phyloP scores from a whole-genome alignment of 2,113 vertebrate species.

The Sinocyclocheilus rhinocerous region DNA sequence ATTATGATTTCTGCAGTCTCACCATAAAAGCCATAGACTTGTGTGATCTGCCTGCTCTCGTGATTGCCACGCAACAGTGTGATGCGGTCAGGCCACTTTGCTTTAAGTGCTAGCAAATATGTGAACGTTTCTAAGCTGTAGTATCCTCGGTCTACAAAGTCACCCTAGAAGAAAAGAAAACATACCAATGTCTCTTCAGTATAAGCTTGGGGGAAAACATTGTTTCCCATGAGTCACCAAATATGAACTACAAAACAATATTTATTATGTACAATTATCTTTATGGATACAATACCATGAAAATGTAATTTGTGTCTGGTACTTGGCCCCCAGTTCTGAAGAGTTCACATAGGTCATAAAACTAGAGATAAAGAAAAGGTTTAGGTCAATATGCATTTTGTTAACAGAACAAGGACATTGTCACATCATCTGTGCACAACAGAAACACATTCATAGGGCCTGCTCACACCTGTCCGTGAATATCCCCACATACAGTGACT shows the following conservation, averaged over 20 bases:
- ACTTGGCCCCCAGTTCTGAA: constrained; percentile 96
- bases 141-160: constrained; percentile 97
- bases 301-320: constrained; percentile 98
- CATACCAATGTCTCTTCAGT: background rate
- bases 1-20: constrained; percentile 55
- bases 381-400: background rate
- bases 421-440: background rate
- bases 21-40: constrained; percentile 98
- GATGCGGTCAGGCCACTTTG: constrained; percentile 97
- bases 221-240: background rate
- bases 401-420: background rate
- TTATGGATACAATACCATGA: constrained; percentile 84
- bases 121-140: constrained; percentile 98
- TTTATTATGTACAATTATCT: background rate
- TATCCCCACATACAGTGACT: constrained; percentile 95
- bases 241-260: background rate
- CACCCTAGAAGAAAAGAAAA: constrained; percentile 79
- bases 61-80: constrained; percentile 94
- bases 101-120: constrained; percentile 93
- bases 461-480: constrained; percentile 89
- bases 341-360: constrained; percentile 96
- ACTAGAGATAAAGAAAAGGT: constrained; percentile 74
- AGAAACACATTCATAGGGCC: background rate
- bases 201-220: background rate
- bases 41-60: constrained; percentile 96